A percentile compares a stretch with the other conserved stretches of the same genome.
Evolutionary conservation across 2,797 vertebrate species (phyloP).

Genomic region (Sebastes kiyomatsui): DNA sequence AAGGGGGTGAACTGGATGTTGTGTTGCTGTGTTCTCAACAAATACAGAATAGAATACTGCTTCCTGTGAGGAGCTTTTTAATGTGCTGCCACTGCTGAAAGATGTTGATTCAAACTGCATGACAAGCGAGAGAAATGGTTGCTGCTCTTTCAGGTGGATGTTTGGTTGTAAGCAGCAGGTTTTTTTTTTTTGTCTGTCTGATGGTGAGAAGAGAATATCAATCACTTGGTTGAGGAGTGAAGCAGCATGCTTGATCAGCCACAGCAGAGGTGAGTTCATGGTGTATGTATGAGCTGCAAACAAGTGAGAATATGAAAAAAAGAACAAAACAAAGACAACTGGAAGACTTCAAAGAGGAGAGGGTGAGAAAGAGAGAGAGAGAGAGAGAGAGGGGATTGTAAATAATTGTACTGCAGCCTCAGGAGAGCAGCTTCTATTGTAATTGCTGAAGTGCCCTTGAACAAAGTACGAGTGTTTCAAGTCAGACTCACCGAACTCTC

Average conservation of each 20-base stretch:
- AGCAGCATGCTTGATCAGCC: neutral
- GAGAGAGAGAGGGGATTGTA: neutral
- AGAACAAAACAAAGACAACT: neutral
- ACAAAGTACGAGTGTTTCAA: neutral
- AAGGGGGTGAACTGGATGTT: neutral
- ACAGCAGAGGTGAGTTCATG: neutral
- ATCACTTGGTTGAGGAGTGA: neutral
- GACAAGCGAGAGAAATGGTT: neutral
- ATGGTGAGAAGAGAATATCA: constrained; percentile 26
- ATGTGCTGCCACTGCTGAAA: neutral
- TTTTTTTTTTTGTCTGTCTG: neutral
- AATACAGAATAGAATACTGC: neutral
- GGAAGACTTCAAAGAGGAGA: neutral
- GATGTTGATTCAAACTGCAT: neutral
- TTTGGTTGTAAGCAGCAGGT: neutral
- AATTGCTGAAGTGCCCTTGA: neutral
- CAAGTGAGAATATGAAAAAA: neutral
- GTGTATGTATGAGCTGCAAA: neutral
- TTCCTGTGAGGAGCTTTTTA: neutral
- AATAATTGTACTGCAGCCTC: neutral
- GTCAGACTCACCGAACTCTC: neutral
- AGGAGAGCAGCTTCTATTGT: neutral
- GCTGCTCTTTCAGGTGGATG: neutral
- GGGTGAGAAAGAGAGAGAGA: neutral
- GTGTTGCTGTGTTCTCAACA: neutral